Base-by-base conservation (phyloP, 2,888 invertebrate genomes). In the Drosophila histrio region DNA sequence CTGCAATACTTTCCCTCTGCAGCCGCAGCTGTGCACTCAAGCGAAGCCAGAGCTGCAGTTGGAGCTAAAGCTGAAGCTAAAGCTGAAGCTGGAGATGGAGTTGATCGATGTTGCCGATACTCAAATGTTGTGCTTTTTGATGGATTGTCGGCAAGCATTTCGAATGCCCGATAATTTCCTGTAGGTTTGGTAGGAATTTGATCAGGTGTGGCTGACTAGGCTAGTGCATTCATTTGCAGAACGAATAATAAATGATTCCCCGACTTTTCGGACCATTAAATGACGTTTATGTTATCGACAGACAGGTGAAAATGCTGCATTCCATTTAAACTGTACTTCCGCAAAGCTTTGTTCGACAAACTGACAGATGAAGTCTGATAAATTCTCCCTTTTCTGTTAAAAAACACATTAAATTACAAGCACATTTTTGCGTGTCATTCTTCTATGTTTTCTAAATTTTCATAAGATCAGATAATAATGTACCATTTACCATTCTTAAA, bases 191-290 rank as follows among this genome's bases (percentile, higher is more conserved):
- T 77, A 59, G 59, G 44, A 65, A 76, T 62, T 63, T 71, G 73
- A 81, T 81, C 81, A 84, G 71, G 71, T 81, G 78, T 84, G 73
- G 70, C 49, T 13, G 30, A n/a, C 36, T 17, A 9, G 21, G 6
- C 47, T 46, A 47, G 19, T 38, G 36, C 75, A 77, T 75, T 54
- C 59, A 67, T 61, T 56, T 32, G 47, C 13, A 64, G 34, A 65
- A 63, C 54, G 44, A 53, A 60, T 34, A 63, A 50, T 11, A 67
- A 43, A 43, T 61, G 32, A 32, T 46, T 15, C 53, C 21, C n/a
- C 28, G 21, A 30, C 19, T 30, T 36, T 41, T 3, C 13, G 17
- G 41, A 43, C 17, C 32, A 43, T 54, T 43, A 22, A 54, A 24
- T 43, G 41, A 32, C 43, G 24, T 22, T 32, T 32, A 43, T 53